Conservation (phyloP, 2,113 vertebrate genomes). For the Picathartes gymnocephalus region DNA sequence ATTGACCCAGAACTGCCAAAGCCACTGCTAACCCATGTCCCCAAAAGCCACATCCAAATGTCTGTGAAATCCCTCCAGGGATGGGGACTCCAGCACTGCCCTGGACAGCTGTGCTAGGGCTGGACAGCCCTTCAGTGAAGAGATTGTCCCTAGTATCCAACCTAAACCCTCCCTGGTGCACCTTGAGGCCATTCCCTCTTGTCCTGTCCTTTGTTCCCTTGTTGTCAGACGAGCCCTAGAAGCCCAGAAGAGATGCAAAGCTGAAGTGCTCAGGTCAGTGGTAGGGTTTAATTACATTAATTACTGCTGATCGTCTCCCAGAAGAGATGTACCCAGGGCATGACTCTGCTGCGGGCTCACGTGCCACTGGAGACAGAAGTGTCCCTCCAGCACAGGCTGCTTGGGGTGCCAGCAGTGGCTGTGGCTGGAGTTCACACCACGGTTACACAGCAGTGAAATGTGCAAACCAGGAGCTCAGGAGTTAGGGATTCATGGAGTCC, state of each 20-base stretch:
- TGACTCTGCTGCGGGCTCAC: not conserved
- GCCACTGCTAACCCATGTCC: not conserved
- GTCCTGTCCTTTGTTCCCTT: not conserved
- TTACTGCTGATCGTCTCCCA: not conserved
- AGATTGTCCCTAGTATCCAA: not conserved
- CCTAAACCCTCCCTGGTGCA: not conserved
- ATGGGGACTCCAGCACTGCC: not conserved
- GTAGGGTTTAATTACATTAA: not conserved
- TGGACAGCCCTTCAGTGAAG: not conserved
- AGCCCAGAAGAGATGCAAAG: not conserved
- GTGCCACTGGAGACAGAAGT: not conserved
- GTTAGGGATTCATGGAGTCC: not conserved
- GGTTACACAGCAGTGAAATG: not conserved
- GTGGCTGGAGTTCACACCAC: fast-evolving
- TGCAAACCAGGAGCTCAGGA: not conserved
- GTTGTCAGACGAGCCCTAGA: not conserved
- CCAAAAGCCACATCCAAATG: not conserved
- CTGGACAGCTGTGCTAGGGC: not conserved
- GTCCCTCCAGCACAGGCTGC: not conserved
- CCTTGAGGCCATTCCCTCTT: not conserved
- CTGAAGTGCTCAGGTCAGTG: not conserved
- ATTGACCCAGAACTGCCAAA: not conserved
- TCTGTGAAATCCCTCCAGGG: too few relatives aligned
- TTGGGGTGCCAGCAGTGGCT: not conserved
- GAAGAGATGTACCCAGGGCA: not conserved